These are phyloP conservation scores for Acipenser transmontanus DNA, from an alignment of 2,797 vertebrate species.

Conservation along the genomic window DNA sequence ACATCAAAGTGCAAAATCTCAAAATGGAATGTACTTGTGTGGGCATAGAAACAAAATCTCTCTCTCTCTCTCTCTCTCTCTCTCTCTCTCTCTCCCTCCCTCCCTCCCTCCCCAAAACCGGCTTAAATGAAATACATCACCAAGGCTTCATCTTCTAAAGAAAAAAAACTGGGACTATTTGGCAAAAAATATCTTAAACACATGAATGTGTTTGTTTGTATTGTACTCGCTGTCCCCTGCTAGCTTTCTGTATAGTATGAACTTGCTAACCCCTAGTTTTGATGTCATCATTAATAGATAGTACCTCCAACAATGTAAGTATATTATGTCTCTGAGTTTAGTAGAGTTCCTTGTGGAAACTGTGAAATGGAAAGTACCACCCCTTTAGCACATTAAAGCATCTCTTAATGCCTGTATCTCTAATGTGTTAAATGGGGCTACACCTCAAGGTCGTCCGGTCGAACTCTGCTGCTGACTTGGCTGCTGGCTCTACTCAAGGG, in stretches of 20 bases:
- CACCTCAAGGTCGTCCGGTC: slow-evolving; percentile 79
- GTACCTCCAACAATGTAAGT: slow-evolving; percentile 1
- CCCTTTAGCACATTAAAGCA: neutral
- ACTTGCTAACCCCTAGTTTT: slow-evolving; percentile 10
- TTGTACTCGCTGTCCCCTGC: neutral
- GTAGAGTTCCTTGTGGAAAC: neutral
- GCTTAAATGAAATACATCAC: neutral
- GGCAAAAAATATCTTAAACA: neutral
- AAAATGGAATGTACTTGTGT: slow-evolving; percentile 58
- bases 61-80: no score
- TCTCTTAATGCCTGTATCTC: neutral
- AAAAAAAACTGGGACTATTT: neutral
- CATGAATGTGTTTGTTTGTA: neutral
- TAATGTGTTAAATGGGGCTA: slow-evolving; percentile 36
- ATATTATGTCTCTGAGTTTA: neutral
- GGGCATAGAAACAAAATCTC: slow-evolving; percentile 22
- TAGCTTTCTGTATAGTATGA: neutral
- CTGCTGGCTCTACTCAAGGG: slow-evolving; percentile 72
- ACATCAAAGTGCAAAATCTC: slow-evolving; percentile 61
- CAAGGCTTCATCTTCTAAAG: neutral
- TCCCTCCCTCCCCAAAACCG: neutral
- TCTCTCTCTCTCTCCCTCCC: no score
- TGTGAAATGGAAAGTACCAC: neutral
- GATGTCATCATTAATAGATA: slow-evolving; percentile 10
- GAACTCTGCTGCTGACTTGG: slow-evolving; percentile 71